These are phyloP conservation scores for Charaxes varanes DNA, from an alignment of 1,140 invertebrate genomes.

Conservation along the genomic window DNA sequence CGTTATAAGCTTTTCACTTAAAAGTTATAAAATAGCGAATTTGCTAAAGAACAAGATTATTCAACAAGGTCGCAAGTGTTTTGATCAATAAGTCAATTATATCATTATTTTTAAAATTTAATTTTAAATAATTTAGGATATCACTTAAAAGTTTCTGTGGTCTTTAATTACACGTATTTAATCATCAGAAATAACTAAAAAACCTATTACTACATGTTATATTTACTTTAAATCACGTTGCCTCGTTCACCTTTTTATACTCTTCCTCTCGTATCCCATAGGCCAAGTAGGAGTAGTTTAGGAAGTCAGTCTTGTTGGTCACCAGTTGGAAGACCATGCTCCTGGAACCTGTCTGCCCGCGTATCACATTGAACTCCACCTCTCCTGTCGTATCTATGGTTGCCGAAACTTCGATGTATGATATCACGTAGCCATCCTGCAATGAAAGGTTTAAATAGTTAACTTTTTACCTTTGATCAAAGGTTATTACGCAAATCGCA, in stretches of 20 bases:
- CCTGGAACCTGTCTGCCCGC: constrained; percentile 41
- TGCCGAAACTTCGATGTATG: constrained; percentile 46
- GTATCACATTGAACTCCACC: constrained; percentile 38
- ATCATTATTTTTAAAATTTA: no score
- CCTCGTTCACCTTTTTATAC: constrained; percentile 51
- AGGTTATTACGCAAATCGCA: no score
- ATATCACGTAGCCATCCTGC: constrained; percentile 52
- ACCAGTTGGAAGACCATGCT: constrained; percentile 52
- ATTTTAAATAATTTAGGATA: no score
- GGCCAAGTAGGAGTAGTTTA: constrained; percentile 43
- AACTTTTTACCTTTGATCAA: no score
- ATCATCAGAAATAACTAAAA: no score
- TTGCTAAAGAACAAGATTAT: no score
- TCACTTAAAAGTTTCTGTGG: no score
- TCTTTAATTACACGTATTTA: no score
- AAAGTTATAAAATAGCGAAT: no score
- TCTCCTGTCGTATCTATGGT: constrained; percentile 33
- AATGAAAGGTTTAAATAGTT: constrained; percentile 10
- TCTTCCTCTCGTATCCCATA: constrained; percentile 55
- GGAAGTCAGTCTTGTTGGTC: constrained; percentile 57
- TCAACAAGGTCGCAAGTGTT: no score
- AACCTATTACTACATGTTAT: neutral
- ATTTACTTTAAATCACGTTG: neutral
- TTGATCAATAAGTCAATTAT: no score
- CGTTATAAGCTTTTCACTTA: no score